Percentiles rank a stretch among this genome's conserved stretches.
These are phyloP conservation scores for Antechinus stuartii DNA, from an alignment of 2,113 vertebrate genomes.

Conservation along the genomic window DNA sequence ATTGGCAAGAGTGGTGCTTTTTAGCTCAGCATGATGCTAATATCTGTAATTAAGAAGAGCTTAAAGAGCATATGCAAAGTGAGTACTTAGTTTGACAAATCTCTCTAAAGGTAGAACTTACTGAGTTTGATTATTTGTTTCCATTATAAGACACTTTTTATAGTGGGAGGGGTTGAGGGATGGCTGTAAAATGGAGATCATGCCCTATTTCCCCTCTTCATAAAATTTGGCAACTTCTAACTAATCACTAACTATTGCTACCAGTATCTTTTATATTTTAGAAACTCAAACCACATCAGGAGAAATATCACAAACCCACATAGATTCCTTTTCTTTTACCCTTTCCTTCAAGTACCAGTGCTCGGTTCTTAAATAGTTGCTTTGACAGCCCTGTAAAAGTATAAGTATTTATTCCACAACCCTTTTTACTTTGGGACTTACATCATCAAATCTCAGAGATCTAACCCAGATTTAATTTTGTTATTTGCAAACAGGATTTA, in stretches of 20 bases:
- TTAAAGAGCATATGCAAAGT: slow-evolving; percentile 69
- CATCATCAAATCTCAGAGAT: neutral
- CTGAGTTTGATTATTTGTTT: slow-evolving; percentile 67
- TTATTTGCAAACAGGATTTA: neutral
- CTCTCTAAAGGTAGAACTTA: slow-evolving; percentile 57
- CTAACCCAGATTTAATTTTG: neutral
- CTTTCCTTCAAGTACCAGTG: neutral
- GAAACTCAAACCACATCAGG: neutral
- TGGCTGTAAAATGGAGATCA: neutral
- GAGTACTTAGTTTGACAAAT: slow-evolving; percentile 66
- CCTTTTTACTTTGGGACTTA: neutral
- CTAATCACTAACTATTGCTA: neutral
- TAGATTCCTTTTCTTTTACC: slow-evolving; percentile 3
- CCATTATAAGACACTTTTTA: slow-evolving; percentile 39
- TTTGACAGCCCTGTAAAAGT: neutral
- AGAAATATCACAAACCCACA: neutral
- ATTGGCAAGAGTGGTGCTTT: slow-evolving; percentile 66
- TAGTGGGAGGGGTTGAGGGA: neutral
- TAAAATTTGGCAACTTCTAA: slow-evolving; percentile 21
- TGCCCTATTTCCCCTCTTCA: neutral
- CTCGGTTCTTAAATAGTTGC: neutral
- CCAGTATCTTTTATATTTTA: neutral
- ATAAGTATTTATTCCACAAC: neutral
- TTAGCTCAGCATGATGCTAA: slow-evolving; percentile 69
- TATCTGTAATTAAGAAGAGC: slow-evolving; percentile 76